phyloP scores from a whole-genome alignment of 2,113 vertebrate genomes.

The Calidris pygmaea region DNA sequence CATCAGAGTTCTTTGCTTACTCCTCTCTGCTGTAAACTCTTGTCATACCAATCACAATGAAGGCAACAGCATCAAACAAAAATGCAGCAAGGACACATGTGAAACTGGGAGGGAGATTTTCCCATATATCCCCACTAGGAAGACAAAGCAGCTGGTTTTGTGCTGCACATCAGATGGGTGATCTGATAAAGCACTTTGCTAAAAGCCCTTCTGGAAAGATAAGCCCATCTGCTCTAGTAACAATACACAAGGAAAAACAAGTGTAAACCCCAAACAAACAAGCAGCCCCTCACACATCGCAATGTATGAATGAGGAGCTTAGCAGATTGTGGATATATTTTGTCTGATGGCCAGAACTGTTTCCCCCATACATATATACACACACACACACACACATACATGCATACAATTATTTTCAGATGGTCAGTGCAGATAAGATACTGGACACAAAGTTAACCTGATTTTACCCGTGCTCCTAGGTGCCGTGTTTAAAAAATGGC shows the following conservation, averaged over 20 bases:
- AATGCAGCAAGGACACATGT: not conserved
- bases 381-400: not conserved
- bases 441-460: not conserved
- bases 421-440: not conserved
- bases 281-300: not conserved
- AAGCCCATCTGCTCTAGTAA: conserved; percentile 51
- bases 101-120: not conserved
- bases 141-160: not conserved
- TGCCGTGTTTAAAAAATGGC: not conserved
- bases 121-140: not conserved
- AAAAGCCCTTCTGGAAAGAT: conserved; percentile 36
- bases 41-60: not conserved
- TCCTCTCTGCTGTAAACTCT: conserved; percentile 21
- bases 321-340: not conserved
- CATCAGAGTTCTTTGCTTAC: conserved; percentile 30
- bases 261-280: conserved; percentile 18
- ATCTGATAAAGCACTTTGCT: conserved; percentile 51
- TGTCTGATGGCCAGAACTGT: not conserved
- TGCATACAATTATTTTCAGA: not conserved
- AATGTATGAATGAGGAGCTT: not conserved
- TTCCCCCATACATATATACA: not conserved
- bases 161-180: not conserved
- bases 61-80: conserved; percentile 30
- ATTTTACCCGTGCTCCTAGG: not conserved
- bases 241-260: conserved; percentile 37